Evolutionary conservation across 2,888 invertebrate species (phyloP).

Genomic region (Drosophila bunnanda): DNA sequence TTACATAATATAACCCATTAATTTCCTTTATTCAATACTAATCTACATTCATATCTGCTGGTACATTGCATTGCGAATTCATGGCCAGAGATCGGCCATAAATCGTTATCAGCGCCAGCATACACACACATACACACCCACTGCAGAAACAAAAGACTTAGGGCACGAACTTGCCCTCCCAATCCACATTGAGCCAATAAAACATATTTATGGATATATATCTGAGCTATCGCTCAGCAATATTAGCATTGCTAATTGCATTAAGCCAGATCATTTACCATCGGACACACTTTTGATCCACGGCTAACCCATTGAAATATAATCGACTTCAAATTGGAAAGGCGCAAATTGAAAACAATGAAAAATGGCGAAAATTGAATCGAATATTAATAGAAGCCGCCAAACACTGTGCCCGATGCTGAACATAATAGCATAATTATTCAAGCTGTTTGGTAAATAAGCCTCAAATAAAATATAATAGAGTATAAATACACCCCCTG

Average conservation of each 20-base stretch:
- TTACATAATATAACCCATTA: conserved; percentile 20
- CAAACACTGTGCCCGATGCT: neutral
- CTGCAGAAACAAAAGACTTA: conserved; percentile 77
- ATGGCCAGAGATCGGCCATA: conserved; percentile 45
- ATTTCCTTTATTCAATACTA: conserved; percentile 8
- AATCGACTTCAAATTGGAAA: conserved; percentile 53
- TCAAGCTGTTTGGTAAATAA: conserved; percentile 19
- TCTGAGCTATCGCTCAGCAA: conserved; percentile 25
- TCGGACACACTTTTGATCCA: conserved; percentile 56
- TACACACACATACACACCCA: conserved; percentile 16
- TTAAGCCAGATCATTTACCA: conserved; percentile 59
- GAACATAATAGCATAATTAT: conserved; percentile 53
- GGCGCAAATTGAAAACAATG: conserved; percentile 64
- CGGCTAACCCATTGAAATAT: conserved; percentile 34
- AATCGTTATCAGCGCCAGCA: conserved; percentile 40
- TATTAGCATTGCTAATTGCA: conserved; percentile 73
- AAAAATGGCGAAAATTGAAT: conserved; percentile 37
- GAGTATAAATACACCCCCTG: conserved; percentile 30
- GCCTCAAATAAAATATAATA: conserved; percentile 23
- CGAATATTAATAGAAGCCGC: conserved; percentile 24
- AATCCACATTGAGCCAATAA: conserved; percentile 40
- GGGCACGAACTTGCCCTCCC: conserved; percentile 75
- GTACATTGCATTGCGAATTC: conserved; percentile 28
- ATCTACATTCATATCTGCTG: conserved; percentile 14
- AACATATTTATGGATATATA: conserved; percentile 60